These are phyloP conservation scores for Hirtodrosophila trivittata DNA, from an alignment of 2,888 invertebrate species.

Conservation along the genomic window DNA sequence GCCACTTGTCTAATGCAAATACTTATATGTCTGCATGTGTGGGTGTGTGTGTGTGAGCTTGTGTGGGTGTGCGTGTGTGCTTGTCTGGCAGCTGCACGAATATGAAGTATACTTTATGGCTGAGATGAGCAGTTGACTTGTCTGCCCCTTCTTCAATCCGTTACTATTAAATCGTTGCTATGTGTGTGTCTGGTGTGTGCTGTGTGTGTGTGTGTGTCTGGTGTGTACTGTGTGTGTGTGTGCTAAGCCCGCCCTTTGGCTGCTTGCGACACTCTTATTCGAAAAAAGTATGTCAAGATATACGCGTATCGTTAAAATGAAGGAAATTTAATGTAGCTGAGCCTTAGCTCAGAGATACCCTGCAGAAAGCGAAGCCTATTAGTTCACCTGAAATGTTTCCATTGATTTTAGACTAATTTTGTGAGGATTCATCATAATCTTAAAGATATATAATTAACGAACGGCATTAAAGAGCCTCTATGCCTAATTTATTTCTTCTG, in stretches of 20 bases:
- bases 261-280: conserved; percentile 24
- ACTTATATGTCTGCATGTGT: conserved; percentile 5
- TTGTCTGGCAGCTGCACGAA: conserved; percentile 41
- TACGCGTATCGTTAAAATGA: conserved; percentile 74
- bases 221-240: conserved; percentile 1
- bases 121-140: conserved; percentile 25
- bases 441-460: too few relatives aligned
- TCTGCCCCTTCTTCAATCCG: conserved; percentile 21
- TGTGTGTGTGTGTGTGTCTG: neutral
- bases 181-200: conserved; percentile 1
- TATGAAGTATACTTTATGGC: conserved; percentile 58
- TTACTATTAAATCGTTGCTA: conserved; percentile 27
- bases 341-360: conserved; percentile 27
- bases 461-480: too few relatives aligned
- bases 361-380: conserved; percentile 2
- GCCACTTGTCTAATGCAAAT: conserved; percentile 47
- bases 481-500: too few relatives aligned
- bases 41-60: neutral
- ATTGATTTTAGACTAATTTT: too few relatives aligned
- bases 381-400: too few relatives aligned
- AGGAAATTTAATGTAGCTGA: conserved; percentile 37
- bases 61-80: conserved; percentile 8
- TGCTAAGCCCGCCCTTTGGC: conserved; percentile 23
- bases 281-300: conserved; percentile 75
- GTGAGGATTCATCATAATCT: too few relatives aligned